Evolutionary conservation across 2,797 vertebrate species (phyloP).

Genomic region (Malurus leucopterus): DNA sequence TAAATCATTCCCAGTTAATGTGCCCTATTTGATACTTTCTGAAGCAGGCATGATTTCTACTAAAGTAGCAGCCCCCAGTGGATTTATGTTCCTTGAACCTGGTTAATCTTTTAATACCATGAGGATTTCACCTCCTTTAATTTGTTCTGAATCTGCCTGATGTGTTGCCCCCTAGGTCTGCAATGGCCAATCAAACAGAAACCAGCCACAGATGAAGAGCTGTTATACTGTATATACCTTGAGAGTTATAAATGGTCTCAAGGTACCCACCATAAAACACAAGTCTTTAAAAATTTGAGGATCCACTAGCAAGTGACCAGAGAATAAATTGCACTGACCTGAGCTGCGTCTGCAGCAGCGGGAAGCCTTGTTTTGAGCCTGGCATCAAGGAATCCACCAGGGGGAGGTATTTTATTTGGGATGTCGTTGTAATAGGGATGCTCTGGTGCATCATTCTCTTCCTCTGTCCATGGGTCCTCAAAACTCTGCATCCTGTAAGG

Average conservation of each 20-base stretch:
- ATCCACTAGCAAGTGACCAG: neutral
- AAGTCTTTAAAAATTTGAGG: neutral
- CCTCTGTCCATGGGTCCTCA: constrained; percentile 91
- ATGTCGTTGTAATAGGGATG: constrained; percentile 94
- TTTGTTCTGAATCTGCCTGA: neutral
- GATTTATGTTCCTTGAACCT: neutral
- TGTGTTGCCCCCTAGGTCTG: neutral
- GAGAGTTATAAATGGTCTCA: neutral
- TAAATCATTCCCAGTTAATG: neutral
- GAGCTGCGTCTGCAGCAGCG: constrained; percentile 69
- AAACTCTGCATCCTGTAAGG: constrained; percentile 86
- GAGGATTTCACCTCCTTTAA: neutral
- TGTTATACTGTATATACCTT: no score
- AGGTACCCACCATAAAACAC: neutral
- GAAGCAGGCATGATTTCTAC: neutral
- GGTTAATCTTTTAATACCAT: neutral
- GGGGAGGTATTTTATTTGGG: constrained; percentile 89
- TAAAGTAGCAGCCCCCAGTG: neutral
- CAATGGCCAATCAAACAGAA: neutral
- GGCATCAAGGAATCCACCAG: constrained; percentile 85
- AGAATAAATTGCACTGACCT: constrained; percentile 68
- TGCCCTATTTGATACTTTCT: neutral
- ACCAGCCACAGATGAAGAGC: neutral
- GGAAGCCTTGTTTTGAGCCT: constrained; percentile 78
- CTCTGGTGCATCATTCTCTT: constrained; percentile 83